A percentile compares a stretch with the other conserved stretches of the same genome.
phyloP scores from a whole-genome alignment of 2,797 vertebrate genomes.

The Botia kubotai region DNA sequence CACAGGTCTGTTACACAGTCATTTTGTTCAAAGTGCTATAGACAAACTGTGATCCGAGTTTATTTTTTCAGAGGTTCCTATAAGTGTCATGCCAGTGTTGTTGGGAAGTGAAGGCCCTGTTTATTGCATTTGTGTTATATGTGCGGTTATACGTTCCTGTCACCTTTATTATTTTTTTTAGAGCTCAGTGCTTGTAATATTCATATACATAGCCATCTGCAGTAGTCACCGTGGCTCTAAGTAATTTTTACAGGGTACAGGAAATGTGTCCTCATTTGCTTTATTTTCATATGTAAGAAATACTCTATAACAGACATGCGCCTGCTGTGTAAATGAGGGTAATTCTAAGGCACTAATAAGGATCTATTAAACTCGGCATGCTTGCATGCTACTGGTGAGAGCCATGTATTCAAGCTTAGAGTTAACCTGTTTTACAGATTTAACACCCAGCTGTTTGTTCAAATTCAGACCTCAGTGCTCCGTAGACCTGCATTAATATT shows the following conservation, averaged over 20 bases:
- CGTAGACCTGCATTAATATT: constrained; percentile 31
- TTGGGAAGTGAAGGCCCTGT: constrained; percentile 8
- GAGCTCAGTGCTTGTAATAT: constrained; percentile 7
- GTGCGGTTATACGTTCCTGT: constrained; percentile 14
- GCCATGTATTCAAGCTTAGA: constrained; percentile 32
- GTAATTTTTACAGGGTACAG: constrained; percentile 17
- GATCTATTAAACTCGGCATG: constrained; percentile 43
- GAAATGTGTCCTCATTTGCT: constrained; percentile 26
- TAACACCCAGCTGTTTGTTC: constrained; percentile 19
- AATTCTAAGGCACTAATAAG: constrained; percentile 29
- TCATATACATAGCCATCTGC: constrained; percentile 4
- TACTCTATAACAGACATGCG: constrained; percentile 25
- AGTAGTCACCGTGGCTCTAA: constrained; percentile 14
- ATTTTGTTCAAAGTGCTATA: constrained; percentile 29
- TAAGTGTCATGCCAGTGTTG: constrained; percentile 13
- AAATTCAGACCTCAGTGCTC: constrained; percentile 7
- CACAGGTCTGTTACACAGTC: constrained; percentile 11
- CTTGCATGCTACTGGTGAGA: constrained; percentile 54
- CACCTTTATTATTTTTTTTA: constrained; percentile 35
- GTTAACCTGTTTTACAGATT: constrained; percentile 40
- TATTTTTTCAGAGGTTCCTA: background rate
- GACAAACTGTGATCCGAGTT: constrained; percentile 1
- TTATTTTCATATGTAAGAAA: constrained; percentile 27
- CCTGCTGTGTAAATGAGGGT: constrained; percentile 36
- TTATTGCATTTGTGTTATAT: constrained; percentile 32